phyloP scores from a whole-genome alignment of 2,113 vertebrate genomes.

The Tragulus kanchil region DNA sequence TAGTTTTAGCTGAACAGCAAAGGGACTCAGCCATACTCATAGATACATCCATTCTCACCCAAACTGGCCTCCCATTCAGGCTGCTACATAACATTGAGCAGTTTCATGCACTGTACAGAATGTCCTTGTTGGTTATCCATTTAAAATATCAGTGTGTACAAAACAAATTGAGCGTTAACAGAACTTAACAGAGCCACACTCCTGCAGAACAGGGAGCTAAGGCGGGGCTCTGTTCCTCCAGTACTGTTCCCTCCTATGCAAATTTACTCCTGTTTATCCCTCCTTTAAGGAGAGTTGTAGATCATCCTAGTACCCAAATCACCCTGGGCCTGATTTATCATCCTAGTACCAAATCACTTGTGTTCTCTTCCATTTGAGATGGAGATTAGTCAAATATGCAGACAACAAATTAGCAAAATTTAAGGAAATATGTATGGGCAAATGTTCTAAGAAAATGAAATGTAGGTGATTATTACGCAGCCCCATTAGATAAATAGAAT shows the following conservation, averaged over 20 bases:
- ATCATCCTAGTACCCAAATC: too few species aligned
- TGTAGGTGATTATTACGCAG: too few species aligned
- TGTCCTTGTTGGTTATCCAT: background rate
- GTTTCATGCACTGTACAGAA: background rate
- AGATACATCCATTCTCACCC: background rate
- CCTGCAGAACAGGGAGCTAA: background rate
- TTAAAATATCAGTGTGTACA: background rate
- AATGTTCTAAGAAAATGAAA: background rate
- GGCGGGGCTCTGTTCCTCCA: too few species aligned
- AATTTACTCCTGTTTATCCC: too few species aligned
- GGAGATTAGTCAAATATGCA: background rate
- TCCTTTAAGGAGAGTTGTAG: background rate
- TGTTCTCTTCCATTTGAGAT: background rate
- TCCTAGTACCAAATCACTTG: background rate
- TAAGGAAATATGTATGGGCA: background rate
- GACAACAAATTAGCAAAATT: background rate
- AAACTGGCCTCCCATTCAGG: background rate
- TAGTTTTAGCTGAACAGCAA: background rate
- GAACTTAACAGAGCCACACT: background rate
- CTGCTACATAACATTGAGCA: background rate
- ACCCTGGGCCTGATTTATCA: background rate
- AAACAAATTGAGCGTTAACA: background rate
- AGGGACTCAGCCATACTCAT: background rate
- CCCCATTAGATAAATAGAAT: background rate
- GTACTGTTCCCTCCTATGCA: background rate